Evolutionary conservation across 53 echinoderm and acorn worm genomes (phyloP), one percentile per base, ranked within the genome.

Genomic region (Echinometra lucunter): DNA sequence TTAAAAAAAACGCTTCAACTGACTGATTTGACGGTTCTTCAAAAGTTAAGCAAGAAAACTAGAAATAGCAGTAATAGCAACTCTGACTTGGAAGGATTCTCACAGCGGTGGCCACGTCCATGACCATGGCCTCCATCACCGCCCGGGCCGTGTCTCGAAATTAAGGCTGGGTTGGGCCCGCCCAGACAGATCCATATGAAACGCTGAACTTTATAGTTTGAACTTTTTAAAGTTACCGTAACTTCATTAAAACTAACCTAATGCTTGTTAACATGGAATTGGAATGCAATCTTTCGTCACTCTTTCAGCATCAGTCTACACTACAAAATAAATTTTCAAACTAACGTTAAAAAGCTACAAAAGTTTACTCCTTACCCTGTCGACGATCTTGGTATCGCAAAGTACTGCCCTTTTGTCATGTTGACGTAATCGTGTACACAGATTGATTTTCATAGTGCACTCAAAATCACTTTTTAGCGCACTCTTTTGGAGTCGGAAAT

Each of bases 331-430:
- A 18, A 21, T 2, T 19, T 49, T 85, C 17, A 49, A 47, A 81
- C n/a, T 85, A 85, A n/a, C 47, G 49, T 28, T 72, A 47, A 47
- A 85, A 85, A 85, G 85, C 49, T 85, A 47, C 47, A 45, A 45
- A 85, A 85, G 85, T 85, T 85, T 85, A 40, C 37, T 49, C 12
- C 49, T 85, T 49, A 85, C 85, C 85, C 85, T n/a, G 44, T n/a
- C 28, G 85, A 11, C 49, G 85, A 49, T 44, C 44, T 81, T 81
- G 42, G 44, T 44, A 25, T 81, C 81, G 81, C 25, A 27, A 23
- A 11, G 16, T 6, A 42, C 44, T 81, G 4, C 42, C 44, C 44
- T 44, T 0, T 81, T 21, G 4, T 42, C 0, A 6, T 12, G 38
- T 44, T 4, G 7, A 17, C 8, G 42, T 81, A 21, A 81, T 21